Percentiles rank a stretch among this genome's conserved stretches.
Conservation (phyloP, 2,888 invertebrate genomes). For the Polydrusus cervinus region DNA sequence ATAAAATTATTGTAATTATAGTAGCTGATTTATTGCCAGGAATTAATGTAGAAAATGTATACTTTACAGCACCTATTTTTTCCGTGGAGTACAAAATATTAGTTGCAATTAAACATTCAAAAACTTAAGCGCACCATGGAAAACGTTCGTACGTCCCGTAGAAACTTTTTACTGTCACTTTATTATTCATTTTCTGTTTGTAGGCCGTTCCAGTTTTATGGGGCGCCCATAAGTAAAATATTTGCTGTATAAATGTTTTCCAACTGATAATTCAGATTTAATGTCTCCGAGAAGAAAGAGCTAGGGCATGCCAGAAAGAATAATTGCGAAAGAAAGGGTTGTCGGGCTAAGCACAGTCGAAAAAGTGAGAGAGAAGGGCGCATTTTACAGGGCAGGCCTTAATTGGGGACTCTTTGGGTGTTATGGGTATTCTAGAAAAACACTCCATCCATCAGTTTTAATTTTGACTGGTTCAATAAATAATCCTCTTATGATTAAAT, state of each 20-base stretch:
- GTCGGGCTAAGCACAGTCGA: conserved; percentile 50
- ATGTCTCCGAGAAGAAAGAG: conserved; percentile 56
- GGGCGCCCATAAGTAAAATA: conserved; percentile 55
- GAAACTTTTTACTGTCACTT: conserved; percentile 45
- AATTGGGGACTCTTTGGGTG: no score
- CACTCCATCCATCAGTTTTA: no score
- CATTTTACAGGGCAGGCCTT: conserved; percentile 35
- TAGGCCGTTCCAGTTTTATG: conserved; percentile 45
- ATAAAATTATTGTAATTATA: no score
- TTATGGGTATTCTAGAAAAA: no score
- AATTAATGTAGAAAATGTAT: no score
- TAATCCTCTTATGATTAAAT: no score
- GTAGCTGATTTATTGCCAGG: no score
- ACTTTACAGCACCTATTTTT: no score
- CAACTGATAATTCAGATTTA: conserved; percentile 58
- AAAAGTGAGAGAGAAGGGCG: conserved; percentile 46
- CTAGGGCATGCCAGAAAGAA: conserved; percentile 57
- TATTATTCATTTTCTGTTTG: conserved; percentile 48
- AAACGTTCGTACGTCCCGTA: conserved; percentile 13
- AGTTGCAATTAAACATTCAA: not conserved
- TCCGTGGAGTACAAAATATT: no score
- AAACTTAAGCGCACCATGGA: conserved; percentile 20
- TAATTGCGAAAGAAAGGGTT: conserved; percentile 63
- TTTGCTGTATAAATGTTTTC: conserved; percentile 56
- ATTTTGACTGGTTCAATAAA: no score